Evolutionary conservation across 2,888 invertebrate genomes (phyloP).

Genomic region (Nebria brevicollis): DNA sequence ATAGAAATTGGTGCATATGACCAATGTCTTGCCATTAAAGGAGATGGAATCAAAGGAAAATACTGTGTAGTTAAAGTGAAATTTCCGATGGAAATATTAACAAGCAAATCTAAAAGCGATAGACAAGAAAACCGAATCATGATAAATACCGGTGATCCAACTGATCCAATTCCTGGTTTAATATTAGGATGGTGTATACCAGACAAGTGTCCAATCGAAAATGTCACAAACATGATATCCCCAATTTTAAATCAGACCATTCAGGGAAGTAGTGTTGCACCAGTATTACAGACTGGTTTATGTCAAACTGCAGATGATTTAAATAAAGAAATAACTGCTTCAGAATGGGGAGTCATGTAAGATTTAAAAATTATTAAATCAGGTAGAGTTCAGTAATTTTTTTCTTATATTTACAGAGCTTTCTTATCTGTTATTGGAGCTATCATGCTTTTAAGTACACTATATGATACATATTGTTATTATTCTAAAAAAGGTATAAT

Average conservation of each 20-base stretch:
- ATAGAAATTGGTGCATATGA: slow-evolving; percentile 47
- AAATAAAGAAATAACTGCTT: background rate
- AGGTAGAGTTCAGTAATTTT: background rate
- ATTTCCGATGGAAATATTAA: background rate
- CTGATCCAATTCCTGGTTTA: background rate
- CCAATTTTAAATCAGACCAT: background rate
- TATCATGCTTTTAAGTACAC: slow-evolving; percentile 49
- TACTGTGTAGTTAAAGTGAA: slow-evolving; percentile 36
- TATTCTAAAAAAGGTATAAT: slow-evolving; percentile 49
- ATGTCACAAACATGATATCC: background rate
- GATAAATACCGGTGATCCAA: background rate
- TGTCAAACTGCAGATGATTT: slow-evolving; percentile 14
- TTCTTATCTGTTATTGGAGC: slow-evolving; percentile 3
- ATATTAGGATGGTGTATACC: slow-evolving; percentile 41
- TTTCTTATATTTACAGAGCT: background rate
- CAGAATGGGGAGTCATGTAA: slow-evolving; percentile 9
- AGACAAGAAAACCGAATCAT: background rate
- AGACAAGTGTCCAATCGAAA: slow-evolving; percentile 28
- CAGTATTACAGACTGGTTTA: background rate
- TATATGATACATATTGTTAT: slow-evolving; percentile 49
- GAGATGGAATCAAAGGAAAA: slow-evolving; percentile 27
- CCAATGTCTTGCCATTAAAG: slow-evolving; percentile 43
- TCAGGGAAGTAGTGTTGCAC: background rate
- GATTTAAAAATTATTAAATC: background rate
- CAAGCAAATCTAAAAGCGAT: background rate